Evolutionary conservation across 2,888 invertebrate species (phyloP).

Genomic region (Euspilapteryx auroguttella): DNA sequence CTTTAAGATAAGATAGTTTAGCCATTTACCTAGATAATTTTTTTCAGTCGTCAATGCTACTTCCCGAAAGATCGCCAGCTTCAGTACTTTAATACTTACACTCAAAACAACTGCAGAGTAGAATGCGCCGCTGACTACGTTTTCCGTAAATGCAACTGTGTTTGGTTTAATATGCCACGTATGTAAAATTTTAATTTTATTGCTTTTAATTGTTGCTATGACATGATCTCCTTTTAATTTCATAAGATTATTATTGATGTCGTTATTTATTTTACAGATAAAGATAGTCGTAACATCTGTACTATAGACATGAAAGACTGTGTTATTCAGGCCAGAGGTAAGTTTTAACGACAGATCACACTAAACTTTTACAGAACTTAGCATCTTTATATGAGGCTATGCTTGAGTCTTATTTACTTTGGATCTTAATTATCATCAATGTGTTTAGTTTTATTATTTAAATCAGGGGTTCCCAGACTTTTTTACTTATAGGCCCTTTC

Average conservation of each 20-base stretch:
- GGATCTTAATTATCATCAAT: too few relatives aligned
- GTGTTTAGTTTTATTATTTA: too few relatives aligned
- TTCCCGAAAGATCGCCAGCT: slow-evolving; percentile 17
- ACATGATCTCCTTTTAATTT: too few relatives aligned
- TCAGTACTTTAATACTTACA: slow-evolving; percentile 21
- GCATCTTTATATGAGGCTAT: too few relatives aligned
- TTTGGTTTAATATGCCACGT: slow-evolving; percentile 27
- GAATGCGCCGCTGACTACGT: slow-evolving; percentile 24
- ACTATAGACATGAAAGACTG: slow-evolving; percentile 28
- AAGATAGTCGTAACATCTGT: slow-evolving; percentile 29
- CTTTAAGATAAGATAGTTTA: too few relatives aligned
- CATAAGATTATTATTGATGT: too few relatives aligned
- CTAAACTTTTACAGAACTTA: slow-evolving; percentile 1
- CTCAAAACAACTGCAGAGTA: slow-evolving; percentile 20
- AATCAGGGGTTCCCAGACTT: too few relatives aligned
- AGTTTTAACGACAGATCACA: slow-evolving; percentile 6
- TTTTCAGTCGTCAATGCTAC: slow-evolving; percentile 25
- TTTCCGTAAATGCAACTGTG: slow-evolving; percentile 15
- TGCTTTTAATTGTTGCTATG: slow-evolving; percentile 6
- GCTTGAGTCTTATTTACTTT: too few relatives aligned
- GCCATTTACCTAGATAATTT: too few relatives aligned
- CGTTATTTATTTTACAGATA: too few relatives aligned
- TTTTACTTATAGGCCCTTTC: too few relatives aligned
- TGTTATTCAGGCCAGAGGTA: slow-evolving; percentile 27
- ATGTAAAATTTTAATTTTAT: slow-evolving; percentile 9